Base-by-base conservation (phyloP, 2,888 invertebrate species). In the Saturnia pavonia region DNA sequence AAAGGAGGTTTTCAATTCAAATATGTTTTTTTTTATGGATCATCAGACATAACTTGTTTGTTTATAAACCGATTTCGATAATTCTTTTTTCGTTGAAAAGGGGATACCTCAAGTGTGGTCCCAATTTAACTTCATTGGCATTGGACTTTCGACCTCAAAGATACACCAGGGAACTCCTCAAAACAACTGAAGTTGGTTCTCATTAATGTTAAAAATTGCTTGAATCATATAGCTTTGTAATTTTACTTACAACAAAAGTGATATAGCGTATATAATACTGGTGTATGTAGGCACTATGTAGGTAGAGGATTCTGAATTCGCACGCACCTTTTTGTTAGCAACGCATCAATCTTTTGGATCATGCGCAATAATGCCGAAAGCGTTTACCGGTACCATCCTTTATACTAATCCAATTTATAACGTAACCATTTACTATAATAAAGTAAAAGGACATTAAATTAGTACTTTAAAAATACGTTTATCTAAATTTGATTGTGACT, bases 301-400 rank as follows among this genome's bases (percentile, higher is more conserved):
- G 65, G n/a, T 65, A 65, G 65, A n/a, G 40, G 40, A 1, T 65
- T 40, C 63, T 65, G 27, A 27, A 60, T 65, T 40, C 65, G 65
- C 65, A 65, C 65, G 65, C 65, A 65, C 65, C 65, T 65, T 65
- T 65, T 40, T 65, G 40, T 65, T 65, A 1, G 34, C 65, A 63
- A 63, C 63, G 19, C 65, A 65, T 65, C 65, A 65, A 65, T 65
- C 65, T 65, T 65, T 65, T 65, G 65, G 40, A 40, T 19, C 65
- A 65, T 65, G 65, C 65, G 65, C 65, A 65, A 40, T 16, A 40
- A 9, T 19, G 40, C 40, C 65, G 9, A 3, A 40, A 65, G 19
- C n/a, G 34, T 65, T 65, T 40, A n/a, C 16, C 40, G 40, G 40
- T 65, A 65, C 45, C 68, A 51, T 25, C 43, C 68, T 68, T 48